Percentiles rank a stretch among this genome's conserved stretches.
These are phyloP conservation scores for Tenthredo notha DNA, from an alignment of 2,888 invertebrate species.

Conservation along the genomic window DNA sequence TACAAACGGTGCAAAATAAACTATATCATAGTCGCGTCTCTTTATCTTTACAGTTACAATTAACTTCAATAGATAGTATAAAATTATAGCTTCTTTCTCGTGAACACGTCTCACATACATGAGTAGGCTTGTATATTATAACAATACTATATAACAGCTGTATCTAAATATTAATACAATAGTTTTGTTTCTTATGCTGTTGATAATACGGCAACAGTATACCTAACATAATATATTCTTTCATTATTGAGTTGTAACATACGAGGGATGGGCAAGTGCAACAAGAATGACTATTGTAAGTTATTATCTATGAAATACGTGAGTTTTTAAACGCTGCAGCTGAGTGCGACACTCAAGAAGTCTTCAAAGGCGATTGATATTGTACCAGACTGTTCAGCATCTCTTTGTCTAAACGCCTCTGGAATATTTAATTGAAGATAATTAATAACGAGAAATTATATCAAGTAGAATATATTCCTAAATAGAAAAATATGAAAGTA, in stretches of 20 bases:
- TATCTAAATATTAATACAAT: not conserved
- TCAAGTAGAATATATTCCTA: not conserved
- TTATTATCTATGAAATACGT: not conserved
- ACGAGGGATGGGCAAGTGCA: constrained; percentile 11
- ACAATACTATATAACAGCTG: not conserved
- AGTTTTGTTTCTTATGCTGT: not conserved
- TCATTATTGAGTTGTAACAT: constrained; percentile 2
- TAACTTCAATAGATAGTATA: not conserved
- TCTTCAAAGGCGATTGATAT: constrained; percentile 95
- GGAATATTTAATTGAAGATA: constrained; percentile 68
- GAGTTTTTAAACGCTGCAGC: constrained; percentile 81
- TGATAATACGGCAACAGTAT: not conserved
- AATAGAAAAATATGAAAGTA: not conserved
- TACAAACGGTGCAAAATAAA: constrained; percentile 18
- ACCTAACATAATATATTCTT: not conserved
- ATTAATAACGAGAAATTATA: not conserved
- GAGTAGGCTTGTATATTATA: not conserved
- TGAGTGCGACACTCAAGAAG: constrained; percentile 91
- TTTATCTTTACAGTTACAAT: not conserved
- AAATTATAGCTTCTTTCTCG: constrained; percentile 14
- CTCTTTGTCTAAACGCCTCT: constrained; percentile 91
- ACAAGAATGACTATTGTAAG: not conserved
- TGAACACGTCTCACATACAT: not conserved
- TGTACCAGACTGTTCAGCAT: constrained; percentile 89
- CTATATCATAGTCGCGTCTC: not conserved